Percentiles rank a stretch among this genome's conserved stretches.
Evolutionary conservation across 2,113 vertebrate species (phyloP).

Genomic region (Pelmatolapia mariae): DNA sequence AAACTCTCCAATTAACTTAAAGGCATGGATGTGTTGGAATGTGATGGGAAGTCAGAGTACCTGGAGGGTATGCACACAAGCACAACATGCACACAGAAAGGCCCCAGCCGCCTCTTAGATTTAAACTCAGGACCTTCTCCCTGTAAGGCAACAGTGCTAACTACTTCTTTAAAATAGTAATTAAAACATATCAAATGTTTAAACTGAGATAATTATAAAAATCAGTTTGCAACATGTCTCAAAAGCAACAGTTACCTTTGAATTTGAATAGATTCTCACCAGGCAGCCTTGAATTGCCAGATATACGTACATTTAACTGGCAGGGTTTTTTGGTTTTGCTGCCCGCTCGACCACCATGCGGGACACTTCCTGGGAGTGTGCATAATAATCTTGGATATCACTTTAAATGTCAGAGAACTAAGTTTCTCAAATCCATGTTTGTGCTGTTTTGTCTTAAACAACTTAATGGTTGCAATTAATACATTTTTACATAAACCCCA

Average conservation of each 20-base stretch:
- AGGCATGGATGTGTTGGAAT: background rate
- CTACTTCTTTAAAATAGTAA: background rate
- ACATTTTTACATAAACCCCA: background rate
- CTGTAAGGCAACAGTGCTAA: background rate
- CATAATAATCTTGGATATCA: background rate
- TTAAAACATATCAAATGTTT: background rate
- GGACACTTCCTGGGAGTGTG: background rate
- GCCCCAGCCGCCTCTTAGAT: background rate
- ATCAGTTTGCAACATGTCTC: background rate
- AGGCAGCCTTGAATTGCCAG: background rate
- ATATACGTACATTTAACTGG: background rate
- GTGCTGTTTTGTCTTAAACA: background rate
- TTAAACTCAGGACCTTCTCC: background rate
- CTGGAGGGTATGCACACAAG: background rate
- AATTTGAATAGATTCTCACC: background rate
- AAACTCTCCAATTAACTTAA: background rate
- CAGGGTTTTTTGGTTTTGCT: background rate
- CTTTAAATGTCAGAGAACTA: background rate
- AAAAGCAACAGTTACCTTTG: background rate
- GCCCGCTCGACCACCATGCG: background rate
- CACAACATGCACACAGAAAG: background rate
- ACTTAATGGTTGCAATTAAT: background rate
- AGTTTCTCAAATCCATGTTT: background rate
- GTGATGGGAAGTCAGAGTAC: background rate
- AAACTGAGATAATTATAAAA: background rate